These are phyloP conservation scores for Ailuropoda melanoleuca DNA, from an alignment of 2,113 vertebrate species.

Conservation along the genomic window DNA sequence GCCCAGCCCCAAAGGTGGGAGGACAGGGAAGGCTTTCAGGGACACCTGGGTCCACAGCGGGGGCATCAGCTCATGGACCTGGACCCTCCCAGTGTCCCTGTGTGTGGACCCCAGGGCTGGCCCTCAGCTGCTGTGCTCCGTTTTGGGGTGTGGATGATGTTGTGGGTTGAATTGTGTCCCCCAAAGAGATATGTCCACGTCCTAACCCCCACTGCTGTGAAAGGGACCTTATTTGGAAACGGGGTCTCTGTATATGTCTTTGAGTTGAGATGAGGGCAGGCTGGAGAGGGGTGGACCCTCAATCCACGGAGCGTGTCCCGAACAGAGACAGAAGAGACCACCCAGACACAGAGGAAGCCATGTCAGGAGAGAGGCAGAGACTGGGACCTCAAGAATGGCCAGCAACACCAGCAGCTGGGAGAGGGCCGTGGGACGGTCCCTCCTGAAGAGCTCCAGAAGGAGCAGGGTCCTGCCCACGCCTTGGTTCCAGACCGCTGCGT, in stretches of 20 bases:
- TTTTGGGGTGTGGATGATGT: neutral
- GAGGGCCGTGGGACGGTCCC: rapidly evolving
- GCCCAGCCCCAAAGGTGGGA: neutral
- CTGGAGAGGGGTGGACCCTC: too few species aligned
- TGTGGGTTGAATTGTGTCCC: neutral
- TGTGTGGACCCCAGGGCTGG: neutral
- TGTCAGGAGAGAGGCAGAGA: neutral
- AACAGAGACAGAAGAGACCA: neutral
- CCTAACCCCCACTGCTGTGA: neutral
- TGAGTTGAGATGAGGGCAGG: rapidly evolving
- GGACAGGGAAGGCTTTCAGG: neutral
- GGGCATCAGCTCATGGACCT: neutral
- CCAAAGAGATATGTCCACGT: neutral
- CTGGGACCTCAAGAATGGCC: rapidly evolving
- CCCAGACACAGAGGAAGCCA: neutral
- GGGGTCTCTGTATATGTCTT: neutral
- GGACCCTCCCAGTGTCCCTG: neutral
- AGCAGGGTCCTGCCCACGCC: neutral
- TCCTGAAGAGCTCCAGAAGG: too few species aligned
- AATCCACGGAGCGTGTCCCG: rapidly evolving
- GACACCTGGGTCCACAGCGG: neutral
- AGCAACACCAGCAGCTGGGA: neutral
- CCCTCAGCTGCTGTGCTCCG: neutral
- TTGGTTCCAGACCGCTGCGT: neutral
- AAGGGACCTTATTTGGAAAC: neutral